Percentiles rank a stretch among this genome's conserved stretches.
Conservation (phyloP, 2,797 vertebrate genomes). For the Gadopsis bispinosus region DNA sequence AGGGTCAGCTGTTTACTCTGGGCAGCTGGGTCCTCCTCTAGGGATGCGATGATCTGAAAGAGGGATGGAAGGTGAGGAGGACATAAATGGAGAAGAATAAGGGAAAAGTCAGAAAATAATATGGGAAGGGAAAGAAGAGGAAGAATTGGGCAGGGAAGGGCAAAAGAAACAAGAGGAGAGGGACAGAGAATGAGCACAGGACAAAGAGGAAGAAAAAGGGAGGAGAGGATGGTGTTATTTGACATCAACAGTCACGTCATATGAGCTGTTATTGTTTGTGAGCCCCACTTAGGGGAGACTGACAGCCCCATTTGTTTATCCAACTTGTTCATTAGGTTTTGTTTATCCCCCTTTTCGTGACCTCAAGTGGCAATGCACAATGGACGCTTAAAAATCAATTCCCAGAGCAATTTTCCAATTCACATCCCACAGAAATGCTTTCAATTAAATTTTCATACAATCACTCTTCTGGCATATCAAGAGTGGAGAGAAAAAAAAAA, state of each 20-base stretch:
- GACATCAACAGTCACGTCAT: constrained; percentile 64
- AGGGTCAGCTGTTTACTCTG: constrained; percentile 99
- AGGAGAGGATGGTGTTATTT: constrained; percentile 55
- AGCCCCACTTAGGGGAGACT: constrained; percentile 72
- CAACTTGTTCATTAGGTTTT: constrained; percentile 82
- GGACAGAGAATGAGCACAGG: constrained; percentile 5
- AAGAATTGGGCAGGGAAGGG: constrained; percentile 13
- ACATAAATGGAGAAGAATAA: constrained; percentile 25
- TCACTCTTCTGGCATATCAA: constrained; percentile 80
- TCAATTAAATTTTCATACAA: constrained; percentile 84
- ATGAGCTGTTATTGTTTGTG: constrained; percentile 65
- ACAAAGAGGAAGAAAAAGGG: constrained; percentile 42
- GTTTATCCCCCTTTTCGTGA: constrained; percentile 77
- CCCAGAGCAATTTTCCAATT: constrained; percentile 84
- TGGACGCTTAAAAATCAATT: constrained; percentile 81
- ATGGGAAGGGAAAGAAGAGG: constrained; percentile 5
- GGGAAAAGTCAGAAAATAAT: constrained; percentile 35
- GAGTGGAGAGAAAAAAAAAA: constrained; percentile 57
- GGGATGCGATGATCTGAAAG: constrained; percentile 93
- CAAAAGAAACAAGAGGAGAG: constrained; percentile 4
- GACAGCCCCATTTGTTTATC: constrained; percentile 80
- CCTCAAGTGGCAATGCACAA: constrained; percentile 77
- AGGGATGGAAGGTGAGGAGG: constrained; percentile 28
- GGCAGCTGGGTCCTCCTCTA: constrained; percentile 95
- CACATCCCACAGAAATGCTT: constrained; percentile 83